Evolutionary conservation across 2,113 vertebrate genomes (phyloP).

Genomic region (Pitta sordida): DNA sequence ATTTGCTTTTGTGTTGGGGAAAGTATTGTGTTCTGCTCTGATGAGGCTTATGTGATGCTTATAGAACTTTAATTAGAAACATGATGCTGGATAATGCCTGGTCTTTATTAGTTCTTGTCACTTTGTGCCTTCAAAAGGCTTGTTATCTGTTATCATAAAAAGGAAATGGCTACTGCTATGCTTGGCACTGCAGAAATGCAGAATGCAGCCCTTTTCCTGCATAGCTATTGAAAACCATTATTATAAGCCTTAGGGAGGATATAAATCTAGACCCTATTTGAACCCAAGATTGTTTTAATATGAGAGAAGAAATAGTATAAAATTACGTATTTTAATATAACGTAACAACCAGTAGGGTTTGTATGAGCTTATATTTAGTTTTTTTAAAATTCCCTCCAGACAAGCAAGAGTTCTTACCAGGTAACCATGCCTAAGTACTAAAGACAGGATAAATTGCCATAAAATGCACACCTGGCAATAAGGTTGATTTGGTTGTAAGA

Average conservation of each 20-base stretch:
- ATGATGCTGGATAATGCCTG: neutral
- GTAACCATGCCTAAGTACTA: neutral
- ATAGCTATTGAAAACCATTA: neutral
- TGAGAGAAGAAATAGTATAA: neutral
- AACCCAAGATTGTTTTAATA: neutral
- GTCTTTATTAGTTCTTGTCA: conserved; percentile 39
- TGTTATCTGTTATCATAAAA: neutral
- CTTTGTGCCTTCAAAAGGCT: conserved; percentile 31
- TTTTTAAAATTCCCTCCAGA: neutral
- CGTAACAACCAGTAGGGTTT: neutral
- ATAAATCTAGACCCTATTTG: neutral
- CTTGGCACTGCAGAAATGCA: neutral
- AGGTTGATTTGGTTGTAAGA: neutral
- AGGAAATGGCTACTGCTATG: neutral
- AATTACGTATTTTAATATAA: neutral
- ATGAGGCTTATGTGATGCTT: neutral
- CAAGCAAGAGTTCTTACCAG: neutral
- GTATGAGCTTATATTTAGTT: neutral
- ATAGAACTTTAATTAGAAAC: neutral
- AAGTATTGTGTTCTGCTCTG: neutral
- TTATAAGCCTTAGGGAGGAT: neutral
- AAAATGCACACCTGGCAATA: neutral
- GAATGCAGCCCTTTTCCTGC: neutral
- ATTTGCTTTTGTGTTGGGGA: conserved; percentile 2
- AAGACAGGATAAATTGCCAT: neutral